Conservation (phyloP, 2,113 vertebrate species). For the Erythrocebus patas region DNA sequence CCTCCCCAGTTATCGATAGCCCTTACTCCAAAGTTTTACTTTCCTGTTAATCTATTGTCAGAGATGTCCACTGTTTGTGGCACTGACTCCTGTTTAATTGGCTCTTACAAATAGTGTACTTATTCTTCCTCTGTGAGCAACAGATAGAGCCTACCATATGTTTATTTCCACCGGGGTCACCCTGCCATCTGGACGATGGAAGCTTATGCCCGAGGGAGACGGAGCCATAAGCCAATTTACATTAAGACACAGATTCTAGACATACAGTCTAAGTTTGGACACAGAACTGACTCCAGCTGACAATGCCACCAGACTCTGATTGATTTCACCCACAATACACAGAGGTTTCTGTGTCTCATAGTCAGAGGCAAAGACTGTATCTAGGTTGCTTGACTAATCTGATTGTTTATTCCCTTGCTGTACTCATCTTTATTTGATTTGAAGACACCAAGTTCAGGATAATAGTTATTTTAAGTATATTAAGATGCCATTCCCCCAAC, state of each 20-base stretch:
- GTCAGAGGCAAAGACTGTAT: constrained; percentile 8
- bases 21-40: constrained; percentile 41
- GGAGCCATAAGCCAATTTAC: constrained; percentile 81
- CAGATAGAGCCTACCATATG: constrained; percentile 78
- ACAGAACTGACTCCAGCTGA: constrained; percentile 62
- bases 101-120: constrained; percentile 40
- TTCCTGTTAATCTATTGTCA: constrained; percentile 37
- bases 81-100: constrained; percentile 61
- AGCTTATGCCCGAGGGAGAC: constrained; percentile 78
- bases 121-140: constrained; percentile 65
- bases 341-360: neutral
- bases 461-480: neutral
- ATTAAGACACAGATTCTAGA: constrained; percentile 77
- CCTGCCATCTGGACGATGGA: constrained; percentile 80
- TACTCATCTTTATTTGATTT: constrained; percentile 27
- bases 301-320: constrained; percentile 55
- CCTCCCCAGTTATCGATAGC: neutral
- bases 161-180: constrained; percentile 73
- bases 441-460: neutral
- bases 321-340: neutral
- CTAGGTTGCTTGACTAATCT: neutral
- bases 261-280: constrained; percentile 36
- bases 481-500: neutral
- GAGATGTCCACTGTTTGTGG: neutral
- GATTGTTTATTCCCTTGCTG: neutral